These are phyloP conservation scores for Gymnoscelis rufifasciata DNA, from an alignment of 2,888 invertebrate species.

Conservation along the genomic window DNA sequence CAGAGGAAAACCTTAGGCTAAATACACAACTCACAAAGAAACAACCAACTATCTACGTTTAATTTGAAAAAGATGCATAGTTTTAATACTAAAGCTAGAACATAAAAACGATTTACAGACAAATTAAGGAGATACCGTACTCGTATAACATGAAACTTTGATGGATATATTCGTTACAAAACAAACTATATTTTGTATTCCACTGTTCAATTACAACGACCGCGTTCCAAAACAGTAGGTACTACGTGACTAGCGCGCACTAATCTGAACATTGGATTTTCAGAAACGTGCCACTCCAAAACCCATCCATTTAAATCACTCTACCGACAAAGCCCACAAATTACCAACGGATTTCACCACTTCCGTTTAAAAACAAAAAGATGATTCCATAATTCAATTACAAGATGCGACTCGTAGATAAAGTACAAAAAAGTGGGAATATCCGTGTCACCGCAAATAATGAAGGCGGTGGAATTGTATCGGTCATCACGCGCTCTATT, in stretches of 20 bases:
- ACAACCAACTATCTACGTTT: too few relatives aligned
- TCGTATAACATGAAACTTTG: background rate
- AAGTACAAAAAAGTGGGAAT: conserved; percentile 54
- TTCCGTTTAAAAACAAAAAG: conserved; percentile 38
- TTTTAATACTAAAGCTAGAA: too few relatives aligned
- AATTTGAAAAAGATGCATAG: too few relatives aligned
- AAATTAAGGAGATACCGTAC: too few relatives aligned
- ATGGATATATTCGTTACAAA: conserved; percentile 1
- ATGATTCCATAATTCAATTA: conserved; percentile 48
- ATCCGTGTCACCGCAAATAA: conserved; percentile 73
- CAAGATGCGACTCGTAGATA: conserved; percentile 45
- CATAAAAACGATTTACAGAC: too few relatives aligned
- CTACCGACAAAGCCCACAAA: conserved; percentile 38
- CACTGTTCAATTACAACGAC: conserved; percentile 24
- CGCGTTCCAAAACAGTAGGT: conserved; percentile 42
- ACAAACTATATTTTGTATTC: conserved; percentile 14
- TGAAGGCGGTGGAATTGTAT: conserved; percentile 54
- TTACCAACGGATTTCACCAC: conserved; percentile 34
- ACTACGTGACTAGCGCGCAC: conserved; percentile 61
- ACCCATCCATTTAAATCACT: conserved; percentile 40
- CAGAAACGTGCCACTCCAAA: conserved; percentile 46
- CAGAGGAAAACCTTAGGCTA: too few relatives aligned
- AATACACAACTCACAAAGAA: too few relatives aligned
- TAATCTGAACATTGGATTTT: conserved; percentile 57
- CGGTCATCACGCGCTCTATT: conserved; percentile 52